phyloP scores from a whole-genome alignment of 2,113 vertebrate species.

The Indicator indicator region DNA sequence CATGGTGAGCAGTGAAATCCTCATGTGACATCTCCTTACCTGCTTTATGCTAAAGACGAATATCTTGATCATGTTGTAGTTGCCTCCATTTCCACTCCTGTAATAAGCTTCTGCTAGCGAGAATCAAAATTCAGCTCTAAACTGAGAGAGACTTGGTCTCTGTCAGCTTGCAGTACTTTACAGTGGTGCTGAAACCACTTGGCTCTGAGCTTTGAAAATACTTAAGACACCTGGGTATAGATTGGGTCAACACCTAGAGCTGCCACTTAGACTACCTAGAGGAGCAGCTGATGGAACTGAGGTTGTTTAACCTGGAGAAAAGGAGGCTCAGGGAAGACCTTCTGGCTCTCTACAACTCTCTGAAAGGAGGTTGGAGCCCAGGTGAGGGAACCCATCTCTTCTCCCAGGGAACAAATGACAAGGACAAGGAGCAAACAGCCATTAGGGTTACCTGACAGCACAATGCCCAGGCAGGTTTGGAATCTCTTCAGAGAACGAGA shows the following conservation, averaged over 20 bases:
- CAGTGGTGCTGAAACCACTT: not conserved
- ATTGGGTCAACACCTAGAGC: not conserved
- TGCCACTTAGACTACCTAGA: not conserved
- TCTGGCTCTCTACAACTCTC: not conserved
- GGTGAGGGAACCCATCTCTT: not conserved
- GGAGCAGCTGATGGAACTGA: not conserved
- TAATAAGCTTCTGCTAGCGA: not conserved
- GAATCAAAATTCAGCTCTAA: not conserved
- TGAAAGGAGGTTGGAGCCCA: not conserved
- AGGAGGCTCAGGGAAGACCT: not conserved
- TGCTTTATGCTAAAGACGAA: not conserved
- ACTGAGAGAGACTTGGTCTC: not conserved
- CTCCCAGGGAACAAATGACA: not conserved
- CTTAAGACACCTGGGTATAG: not conserved
- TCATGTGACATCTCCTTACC: not conserved
- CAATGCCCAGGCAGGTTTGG: no score
- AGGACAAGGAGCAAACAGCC: not conserved
- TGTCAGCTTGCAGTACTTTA: not conserved
- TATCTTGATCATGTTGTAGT: not conserved
- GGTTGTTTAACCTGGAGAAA: not conserved
- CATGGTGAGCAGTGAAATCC: not conserved
- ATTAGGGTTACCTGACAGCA: no score
- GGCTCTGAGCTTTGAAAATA: not conserved
- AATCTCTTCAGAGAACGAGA: no score
- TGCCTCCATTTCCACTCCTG: not conserved